phyloP scores from a whole-genome alignment of 2,888 invertebrate species.

The Cantharis nigra region DNA sequence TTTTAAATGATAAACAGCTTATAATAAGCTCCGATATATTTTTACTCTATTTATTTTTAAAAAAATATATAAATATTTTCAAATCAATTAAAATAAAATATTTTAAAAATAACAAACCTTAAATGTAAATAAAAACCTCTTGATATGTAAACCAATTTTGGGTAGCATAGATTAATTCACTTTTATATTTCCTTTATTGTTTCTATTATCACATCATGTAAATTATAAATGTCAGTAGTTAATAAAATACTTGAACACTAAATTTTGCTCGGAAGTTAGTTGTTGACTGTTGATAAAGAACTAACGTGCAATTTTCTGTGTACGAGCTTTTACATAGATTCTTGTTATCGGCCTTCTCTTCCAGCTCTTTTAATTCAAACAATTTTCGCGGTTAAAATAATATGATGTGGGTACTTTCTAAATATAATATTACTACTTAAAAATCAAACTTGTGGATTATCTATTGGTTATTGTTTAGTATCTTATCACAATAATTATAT shows the following conservation, averaged over 20 bases:
- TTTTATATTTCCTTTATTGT: conserved; percentile 1
- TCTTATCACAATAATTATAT: background rate
- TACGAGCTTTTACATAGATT: conserved; percentile 21
- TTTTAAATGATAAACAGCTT: too few relatives aligned
- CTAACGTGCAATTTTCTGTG: conserved; percentile 26
- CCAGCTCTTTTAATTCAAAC: background rate
- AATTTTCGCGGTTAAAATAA: background rate
- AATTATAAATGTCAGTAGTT: conserved; percentile 6
- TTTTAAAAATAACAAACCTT: background rate
- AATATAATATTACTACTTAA: background rate
- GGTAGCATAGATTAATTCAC: conserved; percentile 2
- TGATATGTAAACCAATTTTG: background rate
- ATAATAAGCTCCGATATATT: too few relatives aligned
- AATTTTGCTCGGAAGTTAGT: conserved; percentile 29
- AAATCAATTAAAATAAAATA: too few relatives aligned
- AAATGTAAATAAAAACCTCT: background rate
- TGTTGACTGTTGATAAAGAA: conserved; percentile 28
- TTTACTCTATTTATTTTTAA: too few relatives aligned
- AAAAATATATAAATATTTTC: too few relatives aligned
- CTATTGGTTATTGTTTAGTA: background rate
- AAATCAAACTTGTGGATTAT: background rate
- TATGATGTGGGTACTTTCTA: background rate
- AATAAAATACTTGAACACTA: conserved; percentile 19
- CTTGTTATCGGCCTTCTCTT: conserved; percentile 14
- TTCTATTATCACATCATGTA: conserved; percentile 19